Evolutionary conservation across 2,797 vertebrate species (phyloP).

Genomic region (Myiotriccus ornatus): DNA sequence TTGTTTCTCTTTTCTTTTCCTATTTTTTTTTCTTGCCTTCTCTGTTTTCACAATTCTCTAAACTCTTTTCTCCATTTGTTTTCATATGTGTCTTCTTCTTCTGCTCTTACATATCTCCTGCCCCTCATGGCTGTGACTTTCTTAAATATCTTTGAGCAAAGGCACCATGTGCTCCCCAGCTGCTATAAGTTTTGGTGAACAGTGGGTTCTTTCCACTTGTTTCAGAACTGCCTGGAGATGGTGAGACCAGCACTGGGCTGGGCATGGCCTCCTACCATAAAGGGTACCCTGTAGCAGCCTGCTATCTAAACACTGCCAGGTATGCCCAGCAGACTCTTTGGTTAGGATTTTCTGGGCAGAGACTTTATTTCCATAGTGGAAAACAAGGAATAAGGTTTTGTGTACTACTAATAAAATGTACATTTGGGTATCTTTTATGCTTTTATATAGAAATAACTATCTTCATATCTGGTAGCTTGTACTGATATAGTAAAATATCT

Average conservation of each 20-base stretch:
- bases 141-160: neutral
- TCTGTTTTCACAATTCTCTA: neutral
- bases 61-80: neutral
- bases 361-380: neutral
- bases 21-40: neutral
- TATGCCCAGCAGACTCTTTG: neutral
- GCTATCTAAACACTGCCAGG: neutral
- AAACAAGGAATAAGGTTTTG: neutral
- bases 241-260: neutral
- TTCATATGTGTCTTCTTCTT: fast-evolving
- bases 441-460: neutral
- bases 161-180: fast-evolving
- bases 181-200: neutral
- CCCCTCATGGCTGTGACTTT: neutral
- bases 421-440: neutral
- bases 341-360: neutral
- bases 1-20: neutral
- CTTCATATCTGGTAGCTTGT: neutral
- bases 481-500: neutral
- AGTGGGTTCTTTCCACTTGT: neutral
- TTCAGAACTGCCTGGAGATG: neutral
- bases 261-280: neutral
- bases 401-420: neutral
- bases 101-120: neutral
- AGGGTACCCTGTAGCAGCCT: neutral